Evolutionary conservation across 2,797 vertebrate species (phyloP).

Genomic region (Sparidentex hasta): DNA sequence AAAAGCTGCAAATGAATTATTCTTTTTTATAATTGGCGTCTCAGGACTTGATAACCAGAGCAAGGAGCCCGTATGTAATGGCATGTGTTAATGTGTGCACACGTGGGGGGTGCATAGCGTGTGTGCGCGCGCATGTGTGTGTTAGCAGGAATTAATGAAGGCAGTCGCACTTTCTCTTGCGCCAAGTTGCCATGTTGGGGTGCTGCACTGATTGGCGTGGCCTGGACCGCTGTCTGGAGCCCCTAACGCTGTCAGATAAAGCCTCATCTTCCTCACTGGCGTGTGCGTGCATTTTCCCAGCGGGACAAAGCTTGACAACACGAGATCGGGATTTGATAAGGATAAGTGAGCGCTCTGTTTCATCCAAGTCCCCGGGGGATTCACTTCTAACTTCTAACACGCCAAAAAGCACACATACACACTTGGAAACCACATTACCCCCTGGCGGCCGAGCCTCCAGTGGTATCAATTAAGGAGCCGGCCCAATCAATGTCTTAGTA

Average conservation of each 20-base stretch:
- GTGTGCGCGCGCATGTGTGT: constrained; percentile 5
- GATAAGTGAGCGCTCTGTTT: constrained; percentile 80
- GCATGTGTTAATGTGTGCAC: constrained; percentile 37
- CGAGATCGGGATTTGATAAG: constrained; percentile 78
- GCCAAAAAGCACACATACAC: constrained; percentile 54
- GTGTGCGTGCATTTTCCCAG: constrained; percentile 41
- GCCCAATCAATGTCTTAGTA: constrained; percentile 83
- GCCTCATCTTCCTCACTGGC: constrained; percentile 54
- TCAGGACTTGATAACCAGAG: constrained; percentile 60
- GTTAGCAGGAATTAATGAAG: constrained; percentile 52
- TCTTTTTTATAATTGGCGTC: constrained; percentile 76
- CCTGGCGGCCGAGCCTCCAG: constrained; percentile 69
- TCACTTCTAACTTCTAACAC: constrained; percentile 66
- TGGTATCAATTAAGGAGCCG: constrained; percentile 82
- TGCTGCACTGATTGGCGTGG: constrained; percentile 40
- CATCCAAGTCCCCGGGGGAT: constrained; percentile 75
- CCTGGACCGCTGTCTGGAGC: constrained; percentile 49
- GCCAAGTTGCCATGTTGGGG: constrained; percentile 39
- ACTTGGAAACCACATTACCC: constrained; percentile 45
- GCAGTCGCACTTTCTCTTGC: constrained; percentile 38
- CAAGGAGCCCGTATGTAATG: constrained; percentile 28
- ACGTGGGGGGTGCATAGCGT: not conserved
- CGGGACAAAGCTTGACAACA: constrained; percentile 62
- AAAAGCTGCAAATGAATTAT: constrained; percentile 75
- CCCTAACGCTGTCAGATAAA: constrained; percentile 60